Evolutionary conservation across 1,140 invertebrate species (phyloP).

Genomic region (Gonatopus flavifemur): DNA sequence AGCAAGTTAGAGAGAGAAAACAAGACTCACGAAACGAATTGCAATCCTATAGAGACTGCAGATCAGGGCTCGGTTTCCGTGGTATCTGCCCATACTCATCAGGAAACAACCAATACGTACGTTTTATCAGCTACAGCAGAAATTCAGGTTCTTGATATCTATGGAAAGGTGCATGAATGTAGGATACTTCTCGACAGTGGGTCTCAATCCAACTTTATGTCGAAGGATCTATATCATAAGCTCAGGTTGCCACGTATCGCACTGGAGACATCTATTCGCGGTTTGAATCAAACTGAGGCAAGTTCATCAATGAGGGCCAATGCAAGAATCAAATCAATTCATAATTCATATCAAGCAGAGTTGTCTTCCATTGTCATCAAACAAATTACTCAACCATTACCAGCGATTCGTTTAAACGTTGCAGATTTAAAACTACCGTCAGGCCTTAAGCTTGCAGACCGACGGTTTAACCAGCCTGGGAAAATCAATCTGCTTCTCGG

Average conservation of each 20-base stretch:
- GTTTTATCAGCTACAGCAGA: background rate
- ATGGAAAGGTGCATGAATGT: conserved; percentile 1
- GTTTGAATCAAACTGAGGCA: too few species aligned
- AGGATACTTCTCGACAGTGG: conserved; percentile 28
- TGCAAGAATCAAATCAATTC: too few species aligned
- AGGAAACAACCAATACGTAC: background rate
- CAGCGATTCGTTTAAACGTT: too few species aligned
- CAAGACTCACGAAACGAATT: background rate
- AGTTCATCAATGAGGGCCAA: too few species aligned
- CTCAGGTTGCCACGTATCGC: conserved; percentile 15
- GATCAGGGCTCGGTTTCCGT: background rate
- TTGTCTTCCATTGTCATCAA: too few species aligned
- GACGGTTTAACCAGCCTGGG: too few species aligned
- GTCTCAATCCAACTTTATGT: conserved; percentile 31
- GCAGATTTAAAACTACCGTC: too few species aligned
- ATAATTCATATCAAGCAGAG: too few species aligned
- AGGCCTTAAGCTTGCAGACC: too few species aligned
- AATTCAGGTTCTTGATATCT: background rate
- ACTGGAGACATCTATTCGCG: conserved; percentile 20
- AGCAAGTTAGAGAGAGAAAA: background rate
- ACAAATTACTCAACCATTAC: too few species aligned
- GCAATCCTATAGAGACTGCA: background rate
- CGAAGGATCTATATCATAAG: conserved; percentile 12
- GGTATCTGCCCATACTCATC: background rate
- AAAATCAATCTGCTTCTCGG: too few species aligned